A percentile compares a stretch with the other conserved stretches of the same genome.
Evolutionary conservation across 2,797 vertebrate genomes (phyloP).

Genomic region (Darevskia mixta): DNA sequence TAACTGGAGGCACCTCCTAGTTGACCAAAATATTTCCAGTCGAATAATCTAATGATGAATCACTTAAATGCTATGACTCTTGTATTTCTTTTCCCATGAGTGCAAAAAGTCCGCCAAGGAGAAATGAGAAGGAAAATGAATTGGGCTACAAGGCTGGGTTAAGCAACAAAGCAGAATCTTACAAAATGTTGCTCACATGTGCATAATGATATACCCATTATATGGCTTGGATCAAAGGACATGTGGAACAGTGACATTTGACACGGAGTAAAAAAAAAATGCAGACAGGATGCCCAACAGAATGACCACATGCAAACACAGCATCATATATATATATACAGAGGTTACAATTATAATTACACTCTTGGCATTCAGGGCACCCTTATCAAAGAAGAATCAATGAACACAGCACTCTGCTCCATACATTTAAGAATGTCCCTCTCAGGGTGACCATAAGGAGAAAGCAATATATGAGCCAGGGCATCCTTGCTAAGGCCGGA

Average conservation of each 20-base stretch:
- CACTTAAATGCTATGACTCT: background rate
- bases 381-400: slow-evolving; percentile 32
- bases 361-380: slow-evolving; percentile 54
- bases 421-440: background rate
- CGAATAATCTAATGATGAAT: background rate
- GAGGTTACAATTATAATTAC: slow-evolving; percentile 66
- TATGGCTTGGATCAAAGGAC: slow-evolving; percentile 58
- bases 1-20: background rate
- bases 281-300: slow-evolving; percentile 47
- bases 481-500: background rate
- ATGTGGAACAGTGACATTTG: slow-evolving; percentile 25
- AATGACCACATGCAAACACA: slow-evolving; percentile 73
- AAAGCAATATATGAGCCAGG: background rate
- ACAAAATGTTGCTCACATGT: slow-evolving; percentile 29
- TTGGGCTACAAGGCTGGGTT: slow-evolving; percentile 23
- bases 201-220: slow-evolving; percentile 6
- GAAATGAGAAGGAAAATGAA: slow-evolving; percentile 20
- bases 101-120: background rate
- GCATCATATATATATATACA: slow-evolving; percentile 59
- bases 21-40: background rate
- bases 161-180: background rate
- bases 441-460: background rate
- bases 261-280: slow-evolving; percentile 47
- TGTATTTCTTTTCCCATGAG: background rate
- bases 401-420: slow-evolving; percentile 32